Evolutionary conservation across 2,797 vertebrate genomes (phyloP).

Genomic region (Gymnoscopelus braueri): DNA sequence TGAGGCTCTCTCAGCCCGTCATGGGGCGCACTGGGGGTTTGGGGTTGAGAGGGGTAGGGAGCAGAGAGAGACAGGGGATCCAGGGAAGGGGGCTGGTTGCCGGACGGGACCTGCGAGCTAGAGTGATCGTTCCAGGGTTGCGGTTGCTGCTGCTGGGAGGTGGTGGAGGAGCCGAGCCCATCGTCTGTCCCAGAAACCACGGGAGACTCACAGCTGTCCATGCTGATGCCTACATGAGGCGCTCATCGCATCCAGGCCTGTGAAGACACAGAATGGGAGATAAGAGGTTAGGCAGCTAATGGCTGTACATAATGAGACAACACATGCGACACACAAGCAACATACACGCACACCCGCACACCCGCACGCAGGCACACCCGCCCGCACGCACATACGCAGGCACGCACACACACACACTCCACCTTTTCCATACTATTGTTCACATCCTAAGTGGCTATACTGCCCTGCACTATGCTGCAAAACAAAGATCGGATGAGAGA

Average conservation of each 20-base stretch:
- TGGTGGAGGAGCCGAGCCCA: slow-evolving; percentile 92
- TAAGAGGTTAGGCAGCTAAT: slow-evolving; percentile 60
- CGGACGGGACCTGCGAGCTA: slow-evolving; percentile 83
- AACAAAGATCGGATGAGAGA: slow-evolving; percentile 45
- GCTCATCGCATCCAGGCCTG: slow-evolving; percentile 99
- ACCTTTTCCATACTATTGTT: slow-evolving; percentile 33
- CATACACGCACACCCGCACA: neutral
- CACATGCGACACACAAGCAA: neutral
- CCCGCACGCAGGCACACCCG: slow-evolving; percentile 5
- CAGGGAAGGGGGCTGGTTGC: slow-evolving; percentile 82
- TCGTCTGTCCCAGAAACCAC: slow-evolving; percentile 99
- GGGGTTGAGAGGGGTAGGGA: slow-evolving; percentile 78
- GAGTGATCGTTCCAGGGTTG: slow-evolving; percentile 87
- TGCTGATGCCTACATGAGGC: slow-evolving; percentile 98
- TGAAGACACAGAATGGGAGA: slow-evolving; percentile 56
- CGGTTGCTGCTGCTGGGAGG: slow-evolving; percentile 90
- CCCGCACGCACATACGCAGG: too few species aligned
- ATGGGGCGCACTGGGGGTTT: slow-evolving; percentile 71
- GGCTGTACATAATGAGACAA: slow-evolving; percentile 13
- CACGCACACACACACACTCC: slow-evolving; percentile 8
- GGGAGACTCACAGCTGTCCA: slow-evolving; percentile 99
- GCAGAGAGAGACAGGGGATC: slow-evolving; percentile 81
- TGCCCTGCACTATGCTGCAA: slow-evolving; percentile 34
- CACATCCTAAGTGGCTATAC: slow-evolving; percentile 30
- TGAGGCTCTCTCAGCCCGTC: slow-evolving; percentile 81